Base-by-base conservation (phyloP, 2,888 invertebrate genomes). In the Callyntrura sp. region DNA sequence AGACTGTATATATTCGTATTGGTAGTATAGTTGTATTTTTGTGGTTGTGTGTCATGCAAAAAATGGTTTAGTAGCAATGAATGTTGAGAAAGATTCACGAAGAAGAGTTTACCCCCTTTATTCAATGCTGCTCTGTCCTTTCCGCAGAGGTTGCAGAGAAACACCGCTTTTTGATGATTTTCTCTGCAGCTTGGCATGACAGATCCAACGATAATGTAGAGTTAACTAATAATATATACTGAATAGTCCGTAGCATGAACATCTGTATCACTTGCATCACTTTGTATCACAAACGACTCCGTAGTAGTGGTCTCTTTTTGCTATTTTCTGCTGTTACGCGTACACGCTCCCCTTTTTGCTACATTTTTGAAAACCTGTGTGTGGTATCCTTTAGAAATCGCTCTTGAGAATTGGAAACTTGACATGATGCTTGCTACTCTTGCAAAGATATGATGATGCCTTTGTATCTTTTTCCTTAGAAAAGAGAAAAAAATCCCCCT, bases 321-420 rank as follows among this genome's bases (percentile, higher is more conserved):
- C 35, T 35, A 35, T 28, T 68, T 68, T n/a, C 35, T 35, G 17
- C 68, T 68, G 2, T 9, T 68, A n/a, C 35, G 8, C 35, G 35
- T 35, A 4, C 35, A 35, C 14, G 0, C 2, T 43, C 1, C 20
- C 3, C 0, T n/a, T 70, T 70, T 20, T 45, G 12, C 11, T 4
- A 17, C 70, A 0, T 70, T 68, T 70, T 25, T 17, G 20, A 20
- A 70, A 70, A 70, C 70, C 45, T 70, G 70, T 35, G 70, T 35
- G 35, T 20, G 70, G 45, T 70, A 43, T 70, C 70, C 45, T 70
- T 17, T 35, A 68, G 68, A 68, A 68, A 35, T 68, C 35, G 70
- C 45, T 70, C 45, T 17, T 45, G 45, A 45, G 70, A 45, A 70
- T 70, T 70, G 70, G 70, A 17, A 70, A 70, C 70, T 70, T 70